A percentile compares a stretch with the other conserved stretches of the same genome.
phyloP scores from a whole-genome alignment of 2,797 vertebrate genomes.

The Taenioides sp. region DNA sequence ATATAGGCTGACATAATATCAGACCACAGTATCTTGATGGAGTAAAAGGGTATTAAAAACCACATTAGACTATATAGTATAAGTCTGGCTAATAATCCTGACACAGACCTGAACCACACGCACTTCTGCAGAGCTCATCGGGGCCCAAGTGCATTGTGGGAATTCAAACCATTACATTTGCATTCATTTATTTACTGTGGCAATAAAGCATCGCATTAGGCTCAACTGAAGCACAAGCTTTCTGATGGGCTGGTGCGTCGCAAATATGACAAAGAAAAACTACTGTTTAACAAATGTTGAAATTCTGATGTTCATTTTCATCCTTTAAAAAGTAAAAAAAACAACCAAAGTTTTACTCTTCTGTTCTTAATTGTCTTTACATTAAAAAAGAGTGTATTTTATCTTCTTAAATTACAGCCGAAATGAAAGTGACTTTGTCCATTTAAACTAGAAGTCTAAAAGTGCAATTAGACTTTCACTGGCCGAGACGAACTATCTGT shows the following conservation, averaged over 20 bases:
- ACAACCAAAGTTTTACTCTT: not conserved
- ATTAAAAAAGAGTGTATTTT: not conserved
- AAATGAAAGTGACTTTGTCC: not conserved
- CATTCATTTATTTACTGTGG: too few relatives aligned
- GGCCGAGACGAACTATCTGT: conserved; percentile 6
- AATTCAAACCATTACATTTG: too few relatives aligned
- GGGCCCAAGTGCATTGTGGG: too few relatives aligned
- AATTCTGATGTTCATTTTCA: not conserved
- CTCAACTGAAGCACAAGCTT: too few relatives aligned
- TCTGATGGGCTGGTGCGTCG: too few relatives aligned
- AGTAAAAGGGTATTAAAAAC: too few relatives aligned
- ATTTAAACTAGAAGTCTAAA: conserved; percentile 17
- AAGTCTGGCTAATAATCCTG: too few relatives aligned
- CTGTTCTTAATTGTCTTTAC: not conserved
- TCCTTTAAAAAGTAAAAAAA: not conserved
- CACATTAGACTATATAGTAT: too few relatives aligned
- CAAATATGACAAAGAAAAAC: not conserved
- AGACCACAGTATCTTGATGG: not conserved
- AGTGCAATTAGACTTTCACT: conserved; percentile 16
- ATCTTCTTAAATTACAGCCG: not conserved
- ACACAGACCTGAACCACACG: too few relatives aligned
- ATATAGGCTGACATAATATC: too few relatives aligned
- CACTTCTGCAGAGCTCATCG: too few relatives aligned
- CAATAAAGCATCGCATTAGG: too few relatives aligned
- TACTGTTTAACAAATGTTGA: not conserved